These are phyloP conservation scores for Tetragonula clypearis DNA, from an alignment of 1,140 invertebrate genomes.

Conservation along the genomic window DNA sequence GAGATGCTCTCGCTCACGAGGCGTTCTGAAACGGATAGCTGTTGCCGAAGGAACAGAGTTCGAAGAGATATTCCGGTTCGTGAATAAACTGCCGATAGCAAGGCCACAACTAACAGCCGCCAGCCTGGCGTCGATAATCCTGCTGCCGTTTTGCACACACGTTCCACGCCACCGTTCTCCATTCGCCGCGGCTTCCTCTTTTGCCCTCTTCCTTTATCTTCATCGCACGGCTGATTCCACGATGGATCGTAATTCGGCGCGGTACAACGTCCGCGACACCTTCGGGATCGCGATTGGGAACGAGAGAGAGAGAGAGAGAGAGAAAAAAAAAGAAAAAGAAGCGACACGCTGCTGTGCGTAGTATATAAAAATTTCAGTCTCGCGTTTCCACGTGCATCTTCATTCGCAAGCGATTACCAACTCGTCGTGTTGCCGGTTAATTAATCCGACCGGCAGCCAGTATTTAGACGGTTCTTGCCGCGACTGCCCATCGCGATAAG, in stretches of 20 bases:
- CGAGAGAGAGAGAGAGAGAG: no score
- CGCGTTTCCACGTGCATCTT: not conserved
- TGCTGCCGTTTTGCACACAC: conserved; percentile 46
- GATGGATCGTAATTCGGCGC: conserved; percentile 1
- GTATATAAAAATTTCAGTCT: not conserved
- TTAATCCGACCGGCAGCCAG: not conserved
- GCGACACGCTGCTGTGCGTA: no score
- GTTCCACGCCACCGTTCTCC: conserved; percentile 29
- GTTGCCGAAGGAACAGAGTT: conserved; percentile 35
- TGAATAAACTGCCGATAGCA: conserved; percentile 66
- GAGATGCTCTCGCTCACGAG: not conserved
- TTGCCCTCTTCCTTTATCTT: not conserved
- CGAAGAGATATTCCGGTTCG: conserved; percentile 51
- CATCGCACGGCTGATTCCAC: not conserved
- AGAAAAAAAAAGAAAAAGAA: not conserved
- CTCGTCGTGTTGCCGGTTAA: not conserved
- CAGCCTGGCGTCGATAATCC: conserved; percentile 64
- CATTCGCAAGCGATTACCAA: not conserved
- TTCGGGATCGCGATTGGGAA: not conserved
- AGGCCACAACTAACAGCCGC: conserved; percentile 61
- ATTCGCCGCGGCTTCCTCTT: conserved; percentile 5
- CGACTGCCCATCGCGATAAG: not conserved
- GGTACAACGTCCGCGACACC: not conserved
- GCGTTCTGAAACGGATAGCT: conserved; percentile 33
- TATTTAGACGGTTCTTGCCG: not conserved